Evolutionary conservation across 2,797 vertebrate species (phyloP), one percentile per base, ranked within the genome.

Genomic region (Sebastes cheni): DNA sequence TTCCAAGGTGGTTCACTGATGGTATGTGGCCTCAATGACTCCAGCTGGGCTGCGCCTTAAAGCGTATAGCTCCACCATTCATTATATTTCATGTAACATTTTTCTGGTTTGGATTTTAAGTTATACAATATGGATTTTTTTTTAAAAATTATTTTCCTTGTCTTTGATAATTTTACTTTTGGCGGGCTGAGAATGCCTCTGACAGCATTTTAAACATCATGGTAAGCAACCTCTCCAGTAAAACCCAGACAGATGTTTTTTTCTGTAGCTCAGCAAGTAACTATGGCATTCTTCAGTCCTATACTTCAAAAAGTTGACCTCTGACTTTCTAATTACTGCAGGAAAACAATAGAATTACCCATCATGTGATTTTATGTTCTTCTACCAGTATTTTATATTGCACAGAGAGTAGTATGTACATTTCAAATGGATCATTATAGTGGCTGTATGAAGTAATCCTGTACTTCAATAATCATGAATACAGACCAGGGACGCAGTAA

Each of bases 1-100:
- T 73, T 81, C 64, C 75, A 69, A 79, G 59, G 58, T 83, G 69
- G 67, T 72, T 84, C 64, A 79, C 64, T 68, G 42, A 79, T 64
- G 79, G 78, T 76, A 82, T 75, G 60, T 25, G 61, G 71, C 67
- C 81, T 77, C 54, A 32, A 25, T 73, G 73, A 71, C 80, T 91
- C 82, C 36, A 78, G 71, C 72, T 56, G 55, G 62, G 65, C 64
- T 16, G 22, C 59, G 65, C 56, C 27, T 71, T 66, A 50, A 42
- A 25, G 46, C 9, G 58, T 13, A 14, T 64, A 67, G 56, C 46
- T 34, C 7, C 16, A 66, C 36, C 54, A 61, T 30, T 83, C 32
- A 64, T 52, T 68, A 58, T 39, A 61, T 64, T 79, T 52, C 8
- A 69, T 52, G 18, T 54, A 46, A 67, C 29, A 59, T 76, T 61